Conservation (phyloP, 2,888 invertebrate species). For the Masnerella sp. region DNA sequence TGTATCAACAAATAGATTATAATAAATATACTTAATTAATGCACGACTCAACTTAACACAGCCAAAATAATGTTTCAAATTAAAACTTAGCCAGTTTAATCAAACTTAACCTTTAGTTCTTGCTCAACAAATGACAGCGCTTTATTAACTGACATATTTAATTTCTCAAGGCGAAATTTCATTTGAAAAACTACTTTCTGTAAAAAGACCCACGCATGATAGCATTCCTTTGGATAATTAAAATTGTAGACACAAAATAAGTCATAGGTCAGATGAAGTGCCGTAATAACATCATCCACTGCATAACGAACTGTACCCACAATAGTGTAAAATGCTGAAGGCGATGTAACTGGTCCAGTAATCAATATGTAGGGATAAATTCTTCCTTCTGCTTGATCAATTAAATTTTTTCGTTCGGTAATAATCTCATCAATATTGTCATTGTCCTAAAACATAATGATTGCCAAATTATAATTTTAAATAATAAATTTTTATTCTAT, state of each 20-base stretch:
- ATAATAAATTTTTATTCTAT: no score
- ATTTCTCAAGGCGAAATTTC: conserved; percentile 6
- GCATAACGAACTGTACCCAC: not conserved
- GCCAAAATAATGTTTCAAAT: no score
- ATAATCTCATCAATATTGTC: not conserved
- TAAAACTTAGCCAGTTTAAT: conserved; percentile 1
- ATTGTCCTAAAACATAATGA: no score
- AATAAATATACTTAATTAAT: no score
- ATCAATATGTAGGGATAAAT: conserved; percentile 17
- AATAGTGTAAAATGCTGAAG: conserved; percentile 7
- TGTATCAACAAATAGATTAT: no score
- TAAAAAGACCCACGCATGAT: conserved; percentile 4
- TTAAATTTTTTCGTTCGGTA: not conserved
- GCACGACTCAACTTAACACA: no score
- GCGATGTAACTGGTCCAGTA: conserved; percentile 11
- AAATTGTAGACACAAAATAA: conserved; percentile 6
- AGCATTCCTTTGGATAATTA: conserved; percentile 6
- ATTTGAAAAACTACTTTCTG: conserved; percentile 19
- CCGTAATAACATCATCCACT: not conserved
- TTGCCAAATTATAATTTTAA: no score
- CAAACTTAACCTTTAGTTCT: not conserved
- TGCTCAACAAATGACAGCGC: conserved; percentile 10
- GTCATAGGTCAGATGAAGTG: conserved; percentile 2
- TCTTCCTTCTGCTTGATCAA: not conserved
- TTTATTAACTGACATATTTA: conserved; percentile 8